Evolutionary conservation across 2,888 invertebrate species (phyloP), one percentile per base, ranked within the genome.

Genomic region (Lithophane leautieri): DNA sequence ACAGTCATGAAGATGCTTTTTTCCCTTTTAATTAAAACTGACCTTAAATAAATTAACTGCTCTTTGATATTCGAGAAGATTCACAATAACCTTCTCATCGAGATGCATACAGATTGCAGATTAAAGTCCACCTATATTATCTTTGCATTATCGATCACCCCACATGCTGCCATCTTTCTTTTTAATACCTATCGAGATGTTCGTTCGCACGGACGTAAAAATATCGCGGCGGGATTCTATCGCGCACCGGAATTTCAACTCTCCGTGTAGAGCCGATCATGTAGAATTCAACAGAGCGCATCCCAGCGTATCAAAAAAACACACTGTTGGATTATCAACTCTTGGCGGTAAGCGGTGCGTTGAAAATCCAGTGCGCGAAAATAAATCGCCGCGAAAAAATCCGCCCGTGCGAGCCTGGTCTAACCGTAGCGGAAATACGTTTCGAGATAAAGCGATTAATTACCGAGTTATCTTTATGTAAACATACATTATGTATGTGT

Each of bases 361-460:
- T 34, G 6, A 34, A 34, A 34, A 34, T 34, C 6, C 34, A 34
- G 34, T 34, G 34, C 34, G 4, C 34, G 34, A 34, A 34, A 6
- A 6, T 34, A 34, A 34, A 34, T 34, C 34, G 34, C 34, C 34
- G 34, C 34, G 34, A 34, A 34, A 34, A 34, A 34, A 34, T 0
- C 6, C 6, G 47, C 47, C 47, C 16, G 44, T 47, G 47, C 47
- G 14, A 16, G 16, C 47, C 47, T 0, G 47, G 47, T 16, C 16
- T 16, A 65, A 14, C 16, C 34, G 34, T 77, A 22, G 12, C 61
- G 61, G 56, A 61, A 54, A 67, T 28, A 8, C 25, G 47, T 54
- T 16, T 34, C 9, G 8, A 77, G 78, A 78, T 67, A 77, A 62
- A 61, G 67, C 34, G 50, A 77, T 67, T 75, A 75, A 34, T 74